Conservation (phyloP, 2,797 vertebrate genomes). For the Lacerta bilineata region DNA sequence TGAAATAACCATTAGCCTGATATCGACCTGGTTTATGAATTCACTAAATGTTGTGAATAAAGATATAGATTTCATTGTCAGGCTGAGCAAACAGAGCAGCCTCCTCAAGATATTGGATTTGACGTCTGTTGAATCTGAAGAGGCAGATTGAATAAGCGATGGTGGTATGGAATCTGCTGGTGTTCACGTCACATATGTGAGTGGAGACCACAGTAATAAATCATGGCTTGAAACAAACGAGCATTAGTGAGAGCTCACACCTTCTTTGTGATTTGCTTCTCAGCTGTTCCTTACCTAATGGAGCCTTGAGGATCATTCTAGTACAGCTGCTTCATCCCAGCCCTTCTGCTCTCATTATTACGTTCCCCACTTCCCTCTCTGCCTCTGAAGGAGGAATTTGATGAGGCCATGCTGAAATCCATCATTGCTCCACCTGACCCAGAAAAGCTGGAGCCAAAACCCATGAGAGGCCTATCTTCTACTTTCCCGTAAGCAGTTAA, state of each 20-base stretch:
- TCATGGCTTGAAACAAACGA: slow-evolving; percentile 58
- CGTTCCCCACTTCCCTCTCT: slow-evolving; percentile 5
- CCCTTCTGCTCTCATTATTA: neutral
- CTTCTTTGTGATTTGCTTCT: slow-evolving; percentile 41
- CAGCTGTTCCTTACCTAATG: slow-evolving; percentile 28
- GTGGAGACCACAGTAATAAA: slow-evolving; percentile 35
- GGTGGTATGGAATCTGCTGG: slow-evolving; percentile 37
- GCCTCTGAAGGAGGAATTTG: slow-evolving; percentile 12
- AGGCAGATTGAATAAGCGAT: slow-evolving; percentile 49
- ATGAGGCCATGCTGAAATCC: neutral
- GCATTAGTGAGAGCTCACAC: slow-evolving; percentile 57
- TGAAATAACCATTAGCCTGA: slow-evolving; percentile 62
- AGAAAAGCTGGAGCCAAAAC: neutral
- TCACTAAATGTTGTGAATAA: slow-evolving; percentile 66
- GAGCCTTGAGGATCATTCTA: neutral
- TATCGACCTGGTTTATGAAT: slow-evolving; percentile 64
- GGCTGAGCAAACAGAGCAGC: slow-evolving; percentile 52
- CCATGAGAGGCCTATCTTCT: neutral
- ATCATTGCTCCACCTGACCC: neutral
- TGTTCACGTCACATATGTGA: slow-evolving; percentile 56
- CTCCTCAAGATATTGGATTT: slow-evolving; percentile 55
- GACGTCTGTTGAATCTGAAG: slow-evolving; percentile 55
- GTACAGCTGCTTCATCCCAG: neutral
- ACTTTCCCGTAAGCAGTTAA: rapidly evolving
- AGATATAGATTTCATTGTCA: slow-evolving; percentile 70